phyloP scores from a whole-genome alignment of 2,113 vertebrate species.

The Macheiramphus alcinus region DNA sequence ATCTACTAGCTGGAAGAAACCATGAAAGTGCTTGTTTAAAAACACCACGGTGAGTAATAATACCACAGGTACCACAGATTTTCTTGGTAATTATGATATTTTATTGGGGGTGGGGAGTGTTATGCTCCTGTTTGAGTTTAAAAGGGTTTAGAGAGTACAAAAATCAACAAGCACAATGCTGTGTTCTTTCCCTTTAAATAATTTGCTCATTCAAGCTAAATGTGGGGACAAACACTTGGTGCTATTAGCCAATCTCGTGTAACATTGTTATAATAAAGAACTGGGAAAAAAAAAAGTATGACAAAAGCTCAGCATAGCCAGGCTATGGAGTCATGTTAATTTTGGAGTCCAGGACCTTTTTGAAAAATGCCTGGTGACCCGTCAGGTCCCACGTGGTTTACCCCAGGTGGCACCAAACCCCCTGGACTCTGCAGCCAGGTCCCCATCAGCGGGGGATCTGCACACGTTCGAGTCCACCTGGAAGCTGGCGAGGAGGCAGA shows the following conservation, averaged over 20 bases:
- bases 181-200: background rate
- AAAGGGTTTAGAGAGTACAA: background rate
- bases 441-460: background rate
- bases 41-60: background rate
- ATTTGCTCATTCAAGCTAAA: background rate
- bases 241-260: background rate
- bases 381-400: background rate
- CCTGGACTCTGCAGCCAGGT: background rate
- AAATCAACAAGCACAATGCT: background rate
- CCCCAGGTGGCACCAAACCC: background rate
- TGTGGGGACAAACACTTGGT: background rate
- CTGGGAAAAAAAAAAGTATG: background rate
- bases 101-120: background rate
- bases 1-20: background rate
- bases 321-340: background rate
- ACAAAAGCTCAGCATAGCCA: background rate
- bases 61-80: background rate
- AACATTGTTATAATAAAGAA: background rate
- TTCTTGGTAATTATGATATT: background rate
- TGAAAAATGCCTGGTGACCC: background rate
- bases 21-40: background rate
- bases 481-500: background rate
- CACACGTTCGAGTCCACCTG: fast-evolving
- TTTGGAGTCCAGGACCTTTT: background rate
- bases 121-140: background rate